phyloP scores from a whole-genome alignment of 1,140 invertebrate species.

The Choristoneura fumiferana region DNA sequence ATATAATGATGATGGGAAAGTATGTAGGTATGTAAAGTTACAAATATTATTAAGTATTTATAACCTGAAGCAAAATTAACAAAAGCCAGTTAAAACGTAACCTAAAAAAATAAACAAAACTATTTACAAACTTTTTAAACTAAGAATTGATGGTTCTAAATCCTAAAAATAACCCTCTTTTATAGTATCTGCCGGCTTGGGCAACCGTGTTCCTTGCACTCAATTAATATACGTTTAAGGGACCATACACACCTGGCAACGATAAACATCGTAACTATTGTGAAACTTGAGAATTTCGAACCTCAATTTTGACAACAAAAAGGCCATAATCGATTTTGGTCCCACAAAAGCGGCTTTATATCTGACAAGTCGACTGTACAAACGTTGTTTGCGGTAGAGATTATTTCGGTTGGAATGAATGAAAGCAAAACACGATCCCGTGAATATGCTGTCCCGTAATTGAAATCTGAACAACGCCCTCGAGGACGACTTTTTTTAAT shows the following conservation, averaged over 20 bases:
- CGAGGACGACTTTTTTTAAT: conserved; percentile 56
- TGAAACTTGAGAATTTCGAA: conserved; percentile 72
- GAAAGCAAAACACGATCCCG: conserved; percentile 73
- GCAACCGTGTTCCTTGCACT: conserved; percentile 30
- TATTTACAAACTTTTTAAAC: no score
- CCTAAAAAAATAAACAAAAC: no score
- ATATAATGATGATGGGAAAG: no score
- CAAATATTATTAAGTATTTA: no score
- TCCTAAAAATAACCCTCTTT: conserved; percentile 6
- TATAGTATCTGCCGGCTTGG: not conserved
- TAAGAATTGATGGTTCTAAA: not conserved
- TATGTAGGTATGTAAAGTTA: no score
- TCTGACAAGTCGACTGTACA: conserved; percentile 76
- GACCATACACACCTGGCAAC: conserved; percentile 60
- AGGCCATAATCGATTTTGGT: conserved; percentile 76
- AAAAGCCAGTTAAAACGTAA: no score
- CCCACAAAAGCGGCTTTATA: conserved; percentile 72
- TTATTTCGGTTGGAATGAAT: conserved; percentile 78
- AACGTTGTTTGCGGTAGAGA: conserved; percentile 75
- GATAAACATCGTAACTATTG: conserved; percentile 76
- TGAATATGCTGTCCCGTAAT: conserved; percentile 68
- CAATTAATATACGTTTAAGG: conserved; percentile 75
- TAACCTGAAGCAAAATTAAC: no score
- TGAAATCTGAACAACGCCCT: conserved; percentile 68
- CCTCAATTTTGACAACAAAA: conserved; percentile 78